These are phyloP conservation scores for Brachyrhaphis roseni DNA, from an alignment of 2,797 vertebrate genomes.

Conservation along the genomic window DNA sequence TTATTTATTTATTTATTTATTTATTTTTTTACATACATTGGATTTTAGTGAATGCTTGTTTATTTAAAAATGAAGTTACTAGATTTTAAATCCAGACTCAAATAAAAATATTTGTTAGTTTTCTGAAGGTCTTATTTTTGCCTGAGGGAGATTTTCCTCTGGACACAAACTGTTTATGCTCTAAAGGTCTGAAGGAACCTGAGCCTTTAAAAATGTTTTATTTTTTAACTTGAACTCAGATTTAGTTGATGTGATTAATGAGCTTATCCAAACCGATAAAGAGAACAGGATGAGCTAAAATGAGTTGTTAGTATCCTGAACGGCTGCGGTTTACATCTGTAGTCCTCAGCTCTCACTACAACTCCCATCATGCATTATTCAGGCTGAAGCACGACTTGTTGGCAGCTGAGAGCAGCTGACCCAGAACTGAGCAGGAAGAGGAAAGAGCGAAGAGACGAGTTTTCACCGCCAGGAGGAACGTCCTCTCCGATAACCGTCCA, in stretches of 20 bases:
- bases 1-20: not conserved
- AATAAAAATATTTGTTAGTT: not conserved
- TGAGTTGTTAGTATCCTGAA: not conserved
- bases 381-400: constrained; percentile 31
- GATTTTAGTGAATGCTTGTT: not conserved
- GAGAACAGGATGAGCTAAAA: not conserved
- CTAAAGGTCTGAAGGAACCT: not conserved
- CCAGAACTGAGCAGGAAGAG: constrained; percentile 31
- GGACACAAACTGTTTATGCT: not conserved
- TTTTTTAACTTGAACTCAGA: not conserved
- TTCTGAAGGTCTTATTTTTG: not conserved
- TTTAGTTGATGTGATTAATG: not conserved
- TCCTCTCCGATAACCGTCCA: constrained; percentile 11
- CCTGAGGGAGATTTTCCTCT: not conserved
- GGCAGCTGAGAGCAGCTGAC: constrained; percentile 27
- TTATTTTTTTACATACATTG: not conserved
- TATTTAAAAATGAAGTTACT: not conserved
- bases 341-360: constrained; percentile 47
- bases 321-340: constrained; percentile 18
- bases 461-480: constrained; percentile 20
- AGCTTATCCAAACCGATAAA: no score
- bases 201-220: not conserved
- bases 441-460: constrained; percentile 28
- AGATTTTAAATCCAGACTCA: not conserved
- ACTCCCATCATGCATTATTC: constrained; percentile 70